Evolutionary conservation across 1,140 invertebrate species (phyloP).

Genomic region (Bradynema listronoti): DNA sequence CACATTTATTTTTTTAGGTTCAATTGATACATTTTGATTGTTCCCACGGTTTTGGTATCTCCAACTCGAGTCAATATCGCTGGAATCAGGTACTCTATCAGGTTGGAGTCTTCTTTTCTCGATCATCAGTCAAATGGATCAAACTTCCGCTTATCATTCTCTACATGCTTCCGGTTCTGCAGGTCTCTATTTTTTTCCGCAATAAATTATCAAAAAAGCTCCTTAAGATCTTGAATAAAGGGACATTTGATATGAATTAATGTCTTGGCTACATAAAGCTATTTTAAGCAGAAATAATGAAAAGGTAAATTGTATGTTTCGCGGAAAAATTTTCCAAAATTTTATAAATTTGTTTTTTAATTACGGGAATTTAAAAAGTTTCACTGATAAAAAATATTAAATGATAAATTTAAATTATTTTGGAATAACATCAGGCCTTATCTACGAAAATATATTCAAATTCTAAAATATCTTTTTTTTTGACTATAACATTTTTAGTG

Average conservation of each 20-base stretch:
- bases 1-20: conserved; percentile 65
- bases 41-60: conserved; percentile 64
- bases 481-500: no score
- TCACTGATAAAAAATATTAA: no score
- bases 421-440: no score
- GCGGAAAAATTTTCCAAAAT: no score
- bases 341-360: no score
- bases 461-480: no score
- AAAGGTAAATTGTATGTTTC: no score
- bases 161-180: conserved; percentile 72
- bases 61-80: conserved; percentile 69
- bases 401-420: no score
- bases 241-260: conserved; percentile 2
- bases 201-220: not conserved
- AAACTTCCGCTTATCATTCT: conserved; percentile 64
- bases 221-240: not conserved
- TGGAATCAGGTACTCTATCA: conserved; percentile 79
- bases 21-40: conserved; percentile 69
- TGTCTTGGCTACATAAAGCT: no score
- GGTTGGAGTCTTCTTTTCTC: conserved; percentile 76
- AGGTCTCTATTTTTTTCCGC: conserved; percentile 62
- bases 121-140: conserved; percentile 73
- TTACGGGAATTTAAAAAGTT: no score
- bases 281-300: no score
- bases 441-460: no score